Conservation (phyloP, 2,113 vertebrate species). For the Paramisgurnus dabryanus region DNA sequence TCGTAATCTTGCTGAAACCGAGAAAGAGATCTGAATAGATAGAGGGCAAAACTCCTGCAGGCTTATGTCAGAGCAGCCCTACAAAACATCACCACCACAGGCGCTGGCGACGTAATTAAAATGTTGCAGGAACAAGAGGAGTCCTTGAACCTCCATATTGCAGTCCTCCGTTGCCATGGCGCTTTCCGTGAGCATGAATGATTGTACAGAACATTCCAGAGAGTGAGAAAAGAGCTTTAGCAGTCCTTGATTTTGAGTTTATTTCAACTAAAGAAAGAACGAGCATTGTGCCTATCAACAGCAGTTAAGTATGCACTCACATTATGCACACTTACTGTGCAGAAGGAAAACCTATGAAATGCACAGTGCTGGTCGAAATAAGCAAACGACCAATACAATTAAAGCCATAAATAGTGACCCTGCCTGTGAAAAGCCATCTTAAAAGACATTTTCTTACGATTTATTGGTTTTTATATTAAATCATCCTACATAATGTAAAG, state of each 20-base stretch:
- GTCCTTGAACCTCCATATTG: conserved; percentile 70
- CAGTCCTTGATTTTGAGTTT: conserved; percentile 22
- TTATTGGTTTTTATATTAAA: too few species aligned
- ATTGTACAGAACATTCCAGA: conserved; percentile 56
- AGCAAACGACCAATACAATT: too few species aligned
- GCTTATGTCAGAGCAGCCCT: conserved; percentile 13
- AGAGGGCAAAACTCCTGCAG: conserved; percentile 46
- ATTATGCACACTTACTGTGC: conserved; percentile 9
- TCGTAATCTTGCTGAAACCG: conserved; percentile 21
- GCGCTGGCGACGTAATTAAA: conserved; percentile 65
- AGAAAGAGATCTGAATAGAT: conserved; percentile 14
- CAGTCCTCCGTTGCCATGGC: conserved; percentile 71
- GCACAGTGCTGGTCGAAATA: neutral
- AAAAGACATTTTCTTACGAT: too few species aligned
- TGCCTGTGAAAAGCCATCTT: too few species aligned
- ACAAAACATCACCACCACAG: conserved; percentile 61
- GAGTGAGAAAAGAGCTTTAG: conserved; percentile 44
- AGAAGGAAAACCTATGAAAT: conserved; percentile 51
- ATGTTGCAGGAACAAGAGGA: conserved; percentile 70
- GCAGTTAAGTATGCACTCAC: conserved; percentile 8
- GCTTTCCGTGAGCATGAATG: conserved; percentile 60
- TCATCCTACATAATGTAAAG: too few species aligned
- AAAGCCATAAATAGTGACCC: too few species aligned
- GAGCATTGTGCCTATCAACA: conserved; percentile 4
- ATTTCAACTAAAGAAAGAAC: neutral